Base-by-base conservation (phyloP, 2,113 vertebrate species). In the Salminus brasiliensis region DNA sequence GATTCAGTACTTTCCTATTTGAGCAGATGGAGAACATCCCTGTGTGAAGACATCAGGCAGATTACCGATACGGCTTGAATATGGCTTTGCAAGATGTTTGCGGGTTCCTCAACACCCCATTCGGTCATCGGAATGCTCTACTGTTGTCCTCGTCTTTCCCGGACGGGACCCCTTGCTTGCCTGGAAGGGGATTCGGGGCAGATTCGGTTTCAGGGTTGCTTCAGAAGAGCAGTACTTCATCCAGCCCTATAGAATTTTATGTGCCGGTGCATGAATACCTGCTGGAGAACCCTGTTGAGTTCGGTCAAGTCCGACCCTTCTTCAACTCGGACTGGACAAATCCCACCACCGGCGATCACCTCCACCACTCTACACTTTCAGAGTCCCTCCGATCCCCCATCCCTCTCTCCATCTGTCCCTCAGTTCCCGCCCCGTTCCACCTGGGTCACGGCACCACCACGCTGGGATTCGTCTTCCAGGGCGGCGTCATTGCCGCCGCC, bases 401-500 rank as follows among this genome's bases (percentile, higher is more conserved):
- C 75, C 91, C 88, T 23, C 25, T 27, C 13, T 73, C 81, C 0
- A 27, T 45, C 79, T 82, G 85, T 81, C 88, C 83, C 18, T 36
- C 86, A 9, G 92, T 88, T 69, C 91, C 88, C 25, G 79, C 90
- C 11, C 93, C 93, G 10, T 94, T 94, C 49, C 90, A 91, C 13
- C 85, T 91, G 78, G 85, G 90, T 60, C 96, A 96, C 0, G 96
- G 96, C 65, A 97, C 95, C 57, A 97, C 96, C 69, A 97, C 96
- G 0, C 87, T 97, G 70, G 95, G 94, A 10, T 96, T 97, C 82
- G 76, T 90, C 34, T 95, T 95, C 71, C 91, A 90, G 30, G 93
- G 94, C 0, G 95, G 96, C 0, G 93, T 95, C 30, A 86, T 96
- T 3, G 95, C 94, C 0, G 96, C 95, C 0, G 95, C 95, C 0